Evolutionary conservation across 2,888 invertebrate genomes (phyloP).

Genomic region (Troides oblongomaculatus): DNA sequence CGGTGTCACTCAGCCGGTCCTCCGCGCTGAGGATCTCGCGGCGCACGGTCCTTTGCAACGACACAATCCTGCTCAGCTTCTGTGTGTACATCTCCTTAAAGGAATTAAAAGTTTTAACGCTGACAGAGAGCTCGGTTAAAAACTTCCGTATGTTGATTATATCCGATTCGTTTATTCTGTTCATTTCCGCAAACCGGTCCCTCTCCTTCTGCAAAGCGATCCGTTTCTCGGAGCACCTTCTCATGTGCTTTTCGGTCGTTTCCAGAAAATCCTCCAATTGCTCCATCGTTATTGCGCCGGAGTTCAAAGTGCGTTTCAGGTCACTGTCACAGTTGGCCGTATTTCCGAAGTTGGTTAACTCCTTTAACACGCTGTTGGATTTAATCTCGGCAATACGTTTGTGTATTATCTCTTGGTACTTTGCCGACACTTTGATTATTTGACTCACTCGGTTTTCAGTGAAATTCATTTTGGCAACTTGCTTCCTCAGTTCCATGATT

Average conservation of each 20-base stretch:
- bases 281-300: constrained; percentile 68
- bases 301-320: constrained; percentile 54
- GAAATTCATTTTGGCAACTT: constrained; percentile 63
- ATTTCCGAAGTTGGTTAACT: constrained; percentile 68
- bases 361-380: constrained; percentile 65
- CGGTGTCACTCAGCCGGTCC: constrained; percentile 49
- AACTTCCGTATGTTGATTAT: constrained; percentile 67
- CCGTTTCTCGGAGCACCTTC: constrained; percentile 65
- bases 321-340: constrained; percentile 55
- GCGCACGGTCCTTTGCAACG: constrained; percentile 64
- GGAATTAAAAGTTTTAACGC: constrained; percentile 63
- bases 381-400: constrained; percentile 71
- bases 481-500: constrained; percentile 65
- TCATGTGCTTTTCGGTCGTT: constrained; percentile 66
- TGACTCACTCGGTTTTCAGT: constrained; percentile 67
- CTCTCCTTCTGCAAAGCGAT: constrained; percentile 61
- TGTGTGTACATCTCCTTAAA: constrained; percentile 65
- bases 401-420: constrained; percentile 71
- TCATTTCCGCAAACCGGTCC: constrained; percentile 63
- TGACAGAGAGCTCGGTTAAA: constrained; percentile 62
- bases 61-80: constrained; percentile 60
- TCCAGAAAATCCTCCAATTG: constrained; percentile 72
- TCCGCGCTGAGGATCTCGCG: constrained; percentile 64
- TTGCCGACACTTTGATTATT: constrained; percentile 71
- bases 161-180: constrained; percentile 67